A percentile compares a stretch with the other conserved stretches of the same genome.
phyloP scores from a whole-genome alignment of 2,888 invertebrate genomes.

The Labia minor region DNA sequence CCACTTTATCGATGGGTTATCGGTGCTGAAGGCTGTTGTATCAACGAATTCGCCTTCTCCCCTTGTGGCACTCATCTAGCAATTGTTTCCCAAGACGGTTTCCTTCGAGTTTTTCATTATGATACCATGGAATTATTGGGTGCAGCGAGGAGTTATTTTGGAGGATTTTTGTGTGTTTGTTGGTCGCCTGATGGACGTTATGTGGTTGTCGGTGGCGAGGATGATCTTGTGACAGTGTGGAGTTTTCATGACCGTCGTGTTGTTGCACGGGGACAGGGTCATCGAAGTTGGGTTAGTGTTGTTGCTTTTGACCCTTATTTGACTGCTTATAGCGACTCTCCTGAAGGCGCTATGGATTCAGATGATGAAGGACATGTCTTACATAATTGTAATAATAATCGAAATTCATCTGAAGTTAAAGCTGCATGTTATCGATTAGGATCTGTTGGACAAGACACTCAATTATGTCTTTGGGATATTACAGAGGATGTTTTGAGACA shows the following conservation, averaged over 20 bases:
- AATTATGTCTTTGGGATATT: constrained; percentile 95
- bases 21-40: constrained; percentile 66
- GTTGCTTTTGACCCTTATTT: constrained; percentile 89
- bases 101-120: constrained; percentile 90
- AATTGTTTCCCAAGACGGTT: constrained; percentile 89
- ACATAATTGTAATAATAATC: constrained; percentile 24
- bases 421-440: constrained; percentile 74
- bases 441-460: constrained; percentile 95
- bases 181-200: constrained; percentile 97
- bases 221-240: constrained; percentile 97
- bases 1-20: constrained; percentile 87
- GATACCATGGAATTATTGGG: constrained; percentile 94
- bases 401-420: constrained; percentile 33
- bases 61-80: constrained; percentile 89
- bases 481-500: constrained; percentile 86
- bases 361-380: constrained; percentile 30
- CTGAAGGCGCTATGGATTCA: constrained; percentile 40
- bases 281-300: constrained; percentile 95
- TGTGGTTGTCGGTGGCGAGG: constrained; percentile 95
- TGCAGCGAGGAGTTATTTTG: constrained; percentile 91
- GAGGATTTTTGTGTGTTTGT: constrained; percentile 91
- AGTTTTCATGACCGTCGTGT: constrained; percentile 84
- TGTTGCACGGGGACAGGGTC: constrained; percentile 95
- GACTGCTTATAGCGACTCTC: constrained; percentile 50
- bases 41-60: constrained; percentile 96